Evolutionary conservation across 2,113 vertebrate genomes (phyloP), one percentile per base, ranked within the genome.

Genomic region (Pollimyrus isidori): DNA sequence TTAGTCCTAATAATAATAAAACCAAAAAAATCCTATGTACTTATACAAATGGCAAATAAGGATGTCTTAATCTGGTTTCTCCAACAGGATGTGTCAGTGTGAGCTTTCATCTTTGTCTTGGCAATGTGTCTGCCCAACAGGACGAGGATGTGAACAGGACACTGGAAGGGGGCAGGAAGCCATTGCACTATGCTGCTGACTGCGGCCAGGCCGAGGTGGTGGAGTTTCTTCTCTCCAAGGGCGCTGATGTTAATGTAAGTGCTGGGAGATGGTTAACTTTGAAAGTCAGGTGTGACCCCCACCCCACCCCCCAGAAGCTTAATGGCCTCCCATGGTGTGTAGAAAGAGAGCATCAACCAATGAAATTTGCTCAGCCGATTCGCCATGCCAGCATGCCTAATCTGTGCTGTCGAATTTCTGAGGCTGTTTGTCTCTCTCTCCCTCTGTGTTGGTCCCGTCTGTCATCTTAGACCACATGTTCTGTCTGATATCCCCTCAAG

Each of bases 181-280:
- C 98, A 90, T 95, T 99, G 92, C 98, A 99, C 93, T 97, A 97
- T 50, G 98, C 98, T 89, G 97, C 97, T 49, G 98, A 99, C 93
- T 98, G 96, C 80, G 98, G 98, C 87, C 98, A 99, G 56, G 92
- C 93, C 52, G 97, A 98, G 88, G 96, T 99, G 88, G 90, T 98
- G 93, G 96, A 97, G 90, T 99, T 96, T 91, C 97, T 99, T 88
- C 94, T 99, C 89, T 96, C 97, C 90, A 97, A 96, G 95, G 98
- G 98, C 94, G 98, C 98, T 73, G 97, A 99, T 90, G 94, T 99
- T 92, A 98, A 99, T 86, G 98, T 99, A 96, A 92, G 97, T 95
- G 90, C 86, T 35, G 84, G 88, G 23, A 23, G 23, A 21, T 9
- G 50, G 49, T 39, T 39, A 26, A 19, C 11, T 15, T 26, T 11